Evolutionary conservation across 1,140 invertebrate species (phyloP).

Genomic region (Drosophila jambulina): DNA sequence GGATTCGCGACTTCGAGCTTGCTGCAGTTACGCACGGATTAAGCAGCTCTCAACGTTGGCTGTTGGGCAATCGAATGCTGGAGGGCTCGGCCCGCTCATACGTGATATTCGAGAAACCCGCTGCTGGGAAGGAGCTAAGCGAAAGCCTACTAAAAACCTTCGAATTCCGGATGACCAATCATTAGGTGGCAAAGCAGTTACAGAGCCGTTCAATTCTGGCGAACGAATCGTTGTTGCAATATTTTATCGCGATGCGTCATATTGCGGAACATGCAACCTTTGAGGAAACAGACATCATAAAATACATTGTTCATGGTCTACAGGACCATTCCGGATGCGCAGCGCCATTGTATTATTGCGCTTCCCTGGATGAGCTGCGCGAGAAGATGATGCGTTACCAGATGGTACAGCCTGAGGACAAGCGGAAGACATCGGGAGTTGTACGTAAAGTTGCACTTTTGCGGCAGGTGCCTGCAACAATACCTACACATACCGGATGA

Average conservation of each 20-base stretch:
- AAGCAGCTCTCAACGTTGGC: too few species aligned
- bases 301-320: background rate
- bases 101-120: background rate
- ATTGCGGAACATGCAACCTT: background rate
- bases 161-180: background rate
- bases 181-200: background rate
- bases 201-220: too few species aligned
- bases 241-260: background rate
- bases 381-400: background rate
- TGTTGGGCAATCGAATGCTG: too few species aligned
- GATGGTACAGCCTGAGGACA: background rate
- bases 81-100: too few species aligned
- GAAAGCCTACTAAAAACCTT: background rate
- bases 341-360: too few species aligned
- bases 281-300: background rate
- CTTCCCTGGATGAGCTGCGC: background rate
- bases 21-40: too few species aligned
- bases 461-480: too few species aligned
- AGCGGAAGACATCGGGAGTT: background rate
- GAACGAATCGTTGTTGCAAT: background rate
- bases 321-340: background rate
- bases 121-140: background rate
- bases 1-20: too few species aligned
- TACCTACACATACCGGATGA: too few species aligned
- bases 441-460: too few species aligned